A percentile compares a stretch with the other conserved stretches of the same genome.
These are phyloP conservation scores for Lagorchestes hirsutus DNA, from an alignment of 2,797 vertebrate species.

Conservation along the genomic window DNA sequence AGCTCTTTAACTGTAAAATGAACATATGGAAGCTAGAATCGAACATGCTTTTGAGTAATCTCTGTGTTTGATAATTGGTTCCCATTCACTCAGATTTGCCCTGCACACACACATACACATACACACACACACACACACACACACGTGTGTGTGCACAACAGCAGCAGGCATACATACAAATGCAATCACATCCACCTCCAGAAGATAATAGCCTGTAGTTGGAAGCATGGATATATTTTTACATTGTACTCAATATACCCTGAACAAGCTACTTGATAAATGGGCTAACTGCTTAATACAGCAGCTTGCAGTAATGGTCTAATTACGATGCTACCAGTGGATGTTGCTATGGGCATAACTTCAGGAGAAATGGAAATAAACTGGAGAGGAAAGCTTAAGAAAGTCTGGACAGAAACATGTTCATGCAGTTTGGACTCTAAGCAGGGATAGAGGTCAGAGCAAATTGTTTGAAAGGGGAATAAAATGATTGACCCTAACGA, in stretches of 20 bases:
- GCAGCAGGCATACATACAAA: background rate
- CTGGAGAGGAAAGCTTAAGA: background rate
- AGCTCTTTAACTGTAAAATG: background rate
- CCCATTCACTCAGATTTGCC: accelerated
- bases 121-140: accelerated
- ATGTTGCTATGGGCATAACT: background rate
- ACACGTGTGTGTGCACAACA: background rate
- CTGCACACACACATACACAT: accelerated
- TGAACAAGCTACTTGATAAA: background rate
- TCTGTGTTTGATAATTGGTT: background rate
- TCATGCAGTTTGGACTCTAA: background rate
- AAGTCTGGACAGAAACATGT: background rate
- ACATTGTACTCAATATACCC: background rate
- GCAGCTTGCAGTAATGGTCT: background rate
- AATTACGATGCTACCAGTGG: background rate
- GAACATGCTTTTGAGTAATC: background rate
- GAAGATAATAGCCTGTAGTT: background rate
- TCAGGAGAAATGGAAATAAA: background rate
- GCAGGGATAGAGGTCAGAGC: background rate
- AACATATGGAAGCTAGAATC: no score
- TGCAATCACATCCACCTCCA: background rate
- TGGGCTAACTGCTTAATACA: background rate
- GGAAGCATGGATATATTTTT: background rate
- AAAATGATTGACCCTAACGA: background rate
- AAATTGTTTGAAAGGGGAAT: background rate